These are phyloP conservation scores for Melanotus villosus DNA, from an alignment of 2,888 invertebrate species.

Conservation along the genomic window DNA sequence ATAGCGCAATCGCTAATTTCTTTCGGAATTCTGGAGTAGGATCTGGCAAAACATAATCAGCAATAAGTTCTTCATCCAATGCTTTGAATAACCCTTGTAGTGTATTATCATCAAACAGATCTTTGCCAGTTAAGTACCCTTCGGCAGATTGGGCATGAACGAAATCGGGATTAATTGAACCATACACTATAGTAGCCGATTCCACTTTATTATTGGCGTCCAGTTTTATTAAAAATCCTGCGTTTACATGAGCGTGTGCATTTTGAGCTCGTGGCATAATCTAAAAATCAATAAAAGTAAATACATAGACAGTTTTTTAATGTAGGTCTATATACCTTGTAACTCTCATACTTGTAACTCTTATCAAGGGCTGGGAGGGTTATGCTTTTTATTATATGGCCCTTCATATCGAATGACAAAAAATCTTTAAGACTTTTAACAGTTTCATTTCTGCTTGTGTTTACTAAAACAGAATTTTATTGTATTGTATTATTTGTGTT, in stretches of 20 bases:
- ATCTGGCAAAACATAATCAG: constrained; percentile 75
- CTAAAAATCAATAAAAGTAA: constrained; percentile 65
- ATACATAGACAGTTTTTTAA: background rate
- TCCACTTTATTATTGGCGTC: constrained; percentile 65
- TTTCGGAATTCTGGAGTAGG: constrained; percentile 78
- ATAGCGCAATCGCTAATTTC: constrained; percentile 78
- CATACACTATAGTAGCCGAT: constrained; percentile 74
- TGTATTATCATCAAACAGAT: constrained; percentile 61
- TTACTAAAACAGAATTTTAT: constrained; percentile 54
- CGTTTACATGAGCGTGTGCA: constrained; percentile 81
- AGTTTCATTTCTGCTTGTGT: constrained; percentile 50
- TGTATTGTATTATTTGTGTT: no score
- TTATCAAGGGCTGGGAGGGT: constrained; percentile 68
- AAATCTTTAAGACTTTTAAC: constrained; percentile 50
- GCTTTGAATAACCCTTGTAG: constrained; percentile 67
- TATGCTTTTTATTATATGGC: constrained; percentile 67
- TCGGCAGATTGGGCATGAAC: constrained; percentile 71
- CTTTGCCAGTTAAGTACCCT: constrained; percentile 66
- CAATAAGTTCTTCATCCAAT: constrained; percentile 73
- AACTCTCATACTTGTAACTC: constrained; percentile 56
- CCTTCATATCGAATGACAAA: constrained; percentile 46
- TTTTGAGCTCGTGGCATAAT: constrained; percentile 80
- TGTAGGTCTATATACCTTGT: constrained; percentile 34
- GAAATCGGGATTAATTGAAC: constrained; percentile 72
- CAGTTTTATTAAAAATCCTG: constrained; percentile 77